Base-by-base conservation (phyloP, 2,888 invertebrate species). In the Tinea pellionella region DNA sequence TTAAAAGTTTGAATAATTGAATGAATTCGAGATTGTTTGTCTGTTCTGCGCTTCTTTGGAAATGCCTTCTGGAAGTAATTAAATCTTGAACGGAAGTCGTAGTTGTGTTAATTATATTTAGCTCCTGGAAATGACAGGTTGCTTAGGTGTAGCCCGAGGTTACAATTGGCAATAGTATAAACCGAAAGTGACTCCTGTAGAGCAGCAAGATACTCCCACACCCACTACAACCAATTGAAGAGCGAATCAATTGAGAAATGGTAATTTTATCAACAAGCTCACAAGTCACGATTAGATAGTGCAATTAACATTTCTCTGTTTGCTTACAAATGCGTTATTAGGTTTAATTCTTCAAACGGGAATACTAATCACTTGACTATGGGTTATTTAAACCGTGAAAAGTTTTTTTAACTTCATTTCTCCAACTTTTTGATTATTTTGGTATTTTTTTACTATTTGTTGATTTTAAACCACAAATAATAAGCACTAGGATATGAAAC, bases 1-100 rank as follows among this genome's bases (percentile, higher is more conserved):
- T 86, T 86, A 86, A 86, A 87, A 86, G 80, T 86, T 86, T 84
- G 80, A 83, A 85, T 85, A 84, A 86, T 81, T 85, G 81, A 84
- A 85, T 80, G 77, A 76, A 79, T 81, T 79, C 71, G 70, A 79
- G 78, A 84, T 84, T 82, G 80, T 85, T 77, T 77, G 66, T 68
- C 77, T 80, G 80, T 80, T 80, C 80, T 74, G 74, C 74, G 74
- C 71, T 74, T 75, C 77, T 70, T 76, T 73, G 75, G 72, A 75
- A 77, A 71, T 75, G 75, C 79, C 77, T 77, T 77, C 74, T 68
- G 73, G 76, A 75, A 78, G 80, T 83, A 83, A 85, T 85, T 82
- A 82, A 84, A 84, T 81, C 71, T 80, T 76, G 68, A 70, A 68
- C 72, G 69, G 69, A 60, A 62, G 61, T 58, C 41, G 60, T 42